Evolutionary conservation across 2,797 vertebrate species (phyloP).

Genomic region (Pangasius larnaudii): DNA sequence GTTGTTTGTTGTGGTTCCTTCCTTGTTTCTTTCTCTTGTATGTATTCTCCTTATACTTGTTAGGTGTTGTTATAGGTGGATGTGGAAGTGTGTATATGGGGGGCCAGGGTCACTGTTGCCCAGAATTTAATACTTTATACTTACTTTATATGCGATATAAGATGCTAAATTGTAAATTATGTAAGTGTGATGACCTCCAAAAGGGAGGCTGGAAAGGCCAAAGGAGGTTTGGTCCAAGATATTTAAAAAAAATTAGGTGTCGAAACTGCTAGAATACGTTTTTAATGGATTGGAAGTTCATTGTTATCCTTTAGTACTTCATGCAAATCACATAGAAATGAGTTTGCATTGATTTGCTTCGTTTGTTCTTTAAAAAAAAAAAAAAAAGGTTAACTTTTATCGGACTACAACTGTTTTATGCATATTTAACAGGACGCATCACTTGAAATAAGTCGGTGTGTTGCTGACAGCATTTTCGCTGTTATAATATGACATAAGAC

Average conservation of each 20-base stretch:
- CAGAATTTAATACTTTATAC: not conserved
- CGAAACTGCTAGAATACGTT: not conserved
- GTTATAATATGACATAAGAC: not conserved
- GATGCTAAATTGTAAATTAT: not conserved
- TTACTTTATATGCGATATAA: not conserved
- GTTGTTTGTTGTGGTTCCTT: not conserved
- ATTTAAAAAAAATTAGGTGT: not conserved
- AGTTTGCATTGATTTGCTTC: not conserved
- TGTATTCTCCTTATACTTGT: not conserved
- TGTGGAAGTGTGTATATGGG: not conserved
- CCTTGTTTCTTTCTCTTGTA: not conserved
- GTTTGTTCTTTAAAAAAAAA: not conserved
- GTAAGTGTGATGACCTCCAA: too few relatives aligned
- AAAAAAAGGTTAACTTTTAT: not conserved
- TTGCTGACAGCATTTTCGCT: not conserved
- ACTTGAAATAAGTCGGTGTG: not conserved
- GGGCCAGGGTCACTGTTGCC: too few relatives aligned
- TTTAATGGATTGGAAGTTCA: not conserved
- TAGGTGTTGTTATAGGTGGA: not conserved
- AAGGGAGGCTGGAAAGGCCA: not conserved
- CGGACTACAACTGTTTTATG: not conserved
- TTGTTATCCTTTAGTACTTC: not conserved
- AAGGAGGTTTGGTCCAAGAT: not conserved
- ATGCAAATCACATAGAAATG: not conserved
- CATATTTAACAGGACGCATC: not conserved